Conservation (phyloP, 2,888 invertebrate species). For the Sinelater perroti region DNA sequence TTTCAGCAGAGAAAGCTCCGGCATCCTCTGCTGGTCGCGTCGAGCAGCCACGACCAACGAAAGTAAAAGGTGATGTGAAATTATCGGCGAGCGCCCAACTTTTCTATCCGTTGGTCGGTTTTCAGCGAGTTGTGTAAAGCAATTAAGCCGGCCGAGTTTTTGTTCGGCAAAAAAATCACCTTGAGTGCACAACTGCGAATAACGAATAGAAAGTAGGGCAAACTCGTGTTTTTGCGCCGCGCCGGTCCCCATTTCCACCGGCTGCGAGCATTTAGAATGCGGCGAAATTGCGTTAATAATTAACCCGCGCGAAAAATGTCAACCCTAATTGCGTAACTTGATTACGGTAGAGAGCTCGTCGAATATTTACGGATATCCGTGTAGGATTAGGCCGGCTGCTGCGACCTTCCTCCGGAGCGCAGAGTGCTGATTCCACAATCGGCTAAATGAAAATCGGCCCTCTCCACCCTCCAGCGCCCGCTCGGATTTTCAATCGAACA, state of each 20-base stretch:
- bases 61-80: conserved; percentile 34
- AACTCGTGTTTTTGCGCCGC: conserved; percentile 15
- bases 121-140: conserved; percentile 18
- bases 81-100: conserved; percentile 23
- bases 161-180: conserved; percentile 22
- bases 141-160: conserved; percentile 20
- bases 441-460: too few relatives aligned
- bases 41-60: too few relatives aligned
- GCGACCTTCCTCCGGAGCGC: background rate
- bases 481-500: too few relatives aligned
- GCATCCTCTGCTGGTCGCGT: too few relatives aligned
- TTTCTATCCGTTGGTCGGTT: conserved; percentile 26
- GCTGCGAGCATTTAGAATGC: conserved; percentile 6
- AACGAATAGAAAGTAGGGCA: conserved; percentile 25
- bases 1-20: conserved; percentile 22
- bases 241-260: conserved; percentile 6
- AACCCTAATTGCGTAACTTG: conserved; percentile 8
- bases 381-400: background rate
- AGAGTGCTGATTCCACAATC: too few relatives aligned
- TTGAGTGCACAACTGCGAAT: conserved; percentile 24
- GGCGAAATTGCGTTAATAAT: conserved; percentile 8
- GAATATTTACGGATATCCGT: conserved; percentile 4
- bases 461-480: too few relatives aligned
- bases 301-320: conserved; percentile 8
- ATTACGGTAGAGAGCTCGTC: conserved; percentile 1